phyloP scores from a whole-genome alignment of 2,113 vertebrate genomes.

The Strigops habroptila region DNA sequence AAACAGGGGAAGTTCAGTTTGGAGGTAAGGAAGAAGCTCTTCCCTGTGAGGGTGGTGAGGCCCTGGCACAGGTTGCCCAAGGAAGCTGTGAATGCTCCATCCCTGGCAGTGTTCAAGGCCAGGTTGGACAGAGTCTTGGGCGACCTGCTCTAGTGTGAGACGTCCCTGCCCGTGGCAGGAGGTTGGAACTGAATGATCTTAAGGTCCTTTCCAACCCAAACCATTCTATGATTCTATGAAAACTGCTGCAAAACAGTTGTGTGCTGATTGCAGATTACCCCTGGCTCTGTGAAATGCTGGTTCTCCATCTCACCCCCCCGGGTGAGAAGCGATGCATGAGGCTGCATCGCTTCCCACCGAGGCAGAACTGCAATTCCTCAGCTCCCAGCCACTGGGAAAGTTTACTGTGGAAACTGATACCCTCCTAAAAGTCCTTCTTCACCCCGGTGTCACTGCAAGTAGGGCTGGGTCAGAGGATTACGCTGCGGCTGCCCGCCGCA shows the following conservation, averaged over 20 bases:
- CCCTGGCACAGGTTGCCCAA: background rate
- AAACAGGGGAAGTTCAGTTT: background rate
- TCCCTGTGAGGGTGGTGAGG: background rate
- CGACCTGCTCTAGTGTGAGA: background rate
- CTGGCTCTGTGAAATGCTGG: background rate
- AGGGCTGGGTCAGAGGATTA: conserved; percentile 76
- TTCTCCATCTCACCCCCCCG: rapidly evolving
- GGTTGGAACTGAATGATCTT: background rate
- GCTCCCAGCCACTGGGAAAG: conserved; percentile 5
- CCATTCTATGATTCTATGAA: background rate
- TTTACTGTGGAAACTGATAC: conserved; percentile 77
- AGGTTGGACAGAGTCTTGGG: background rate
- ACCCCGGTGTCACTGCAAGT: conserved; percentile 67
- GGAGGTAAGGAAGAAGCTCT: background rate
- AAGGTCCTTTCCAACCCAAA: background rate
- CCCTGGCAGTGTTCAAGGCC: no score
- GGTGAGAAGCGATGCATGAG: background rate
- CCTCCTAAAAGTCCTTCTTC: conserved; percentile 65
- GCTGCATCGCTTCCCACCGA: background rate
- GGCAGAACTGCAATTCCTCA: background rate
- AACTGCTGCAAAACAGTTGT: background rate
- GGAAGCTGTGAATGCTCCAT: no score
- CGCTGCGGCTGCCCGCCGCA: conserved; percentile 58
- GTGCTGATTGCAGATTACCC: background rate
- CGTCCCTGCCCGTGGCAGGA: background rate